Conservation (phyloP, 1,140 invertebrate genomes). For the Atta cephalotes region DNA sequence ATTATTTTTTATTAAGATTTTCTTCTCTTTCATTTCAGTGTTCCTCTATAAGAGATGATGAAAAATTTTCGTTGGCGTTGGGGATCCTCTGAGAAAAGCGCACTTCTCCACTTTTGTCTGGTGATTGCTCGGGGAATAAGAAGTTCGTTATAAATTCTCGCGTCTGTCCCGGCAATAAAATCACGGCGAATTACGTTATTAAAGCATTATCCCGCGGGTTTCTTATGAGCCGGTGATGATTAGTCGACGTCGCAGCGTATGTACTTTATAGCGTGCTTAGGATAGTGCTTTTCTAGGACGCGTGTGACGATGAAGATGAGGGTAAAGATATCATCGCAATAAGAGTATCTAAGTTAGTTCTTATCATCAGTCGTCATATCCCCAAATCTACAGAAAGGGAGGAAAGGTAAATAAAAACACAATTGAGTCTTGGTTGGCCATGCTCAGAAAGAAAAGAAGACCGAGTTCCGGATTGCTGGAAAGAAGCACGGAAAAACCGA, state of each 20-base stretch:
- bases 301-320: slow-evolving; percentile 2
- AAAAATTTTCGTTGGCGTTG: slow-evolving; percentile 19
- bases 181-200: slow-evolving; percentile 34
- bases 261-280: slow-evolving; percentile 37
- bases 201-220: slow-evolving; percentile 28
- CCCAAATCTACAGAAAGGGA: neutral
- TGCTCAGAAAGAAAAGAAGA: slow-evolving; percentile 14
- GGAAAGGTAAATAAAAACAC: slow-evolving; percentile 34
- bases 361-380: slow-evolving; percentile 11
- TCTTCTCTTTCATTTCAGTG: neutral
- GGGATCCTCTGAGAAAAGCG: neutral
- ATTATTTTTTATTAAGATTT: neutral
- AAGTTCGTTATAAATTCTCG: slow-evolving; percentile 56
- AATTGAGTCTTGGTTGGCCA: slow-evolving; percentile 58
- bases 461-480: neutral
- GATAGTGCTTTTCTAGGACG: slow-evolving; percentile 33
- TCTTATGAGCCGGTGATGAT: slow-evolving; percentile 31
- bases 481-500: slow-evolving; percentile 18
- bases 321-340: slow-evolving; percentile 36
- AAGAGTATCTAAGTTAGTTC: slow-evolving; percentile 41
- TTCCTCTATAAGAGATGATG: neutral
- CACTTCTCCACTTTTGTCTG: neutral
- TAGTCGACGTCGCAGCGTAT: slow-evolving; percentile 25
- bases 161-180: slow-evolving; percentile 41
- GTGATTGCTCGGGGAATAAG: slow-evolving; percentile 32